These are phyloP conservation scores for Hydropsyche betteni DNA, from an alignment of 2,888 invertebrate genomes.

Conservation along the genomic window DNA sequence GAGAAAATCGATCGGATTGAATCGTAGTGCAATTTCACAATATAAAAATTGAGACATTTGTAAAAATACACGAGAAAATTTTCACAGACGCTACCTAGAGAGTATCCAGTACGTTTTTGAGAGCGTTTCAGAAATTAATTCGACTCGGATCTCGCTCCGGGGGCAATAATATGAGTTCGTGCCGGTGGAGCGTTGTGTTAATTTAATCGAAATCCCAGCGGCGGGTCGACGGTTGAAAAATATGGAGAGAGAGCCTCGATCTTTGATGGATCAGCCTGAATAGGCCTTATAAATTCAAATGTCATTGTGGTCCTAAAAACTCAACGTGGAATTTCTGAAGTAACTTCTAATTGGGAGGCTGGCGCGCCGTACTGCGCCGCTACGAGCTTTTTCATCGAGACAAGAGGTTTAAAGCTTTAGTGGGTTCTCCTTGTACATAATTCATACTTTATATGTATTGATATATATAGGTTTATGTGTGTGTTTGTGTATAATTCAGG, in stretches of 20 bases:
- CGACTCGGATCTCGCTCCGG: too few relatives aligned
- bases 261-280: conserved; percentile 28
- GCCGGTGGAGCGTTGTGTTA: conserved; percentile 12
- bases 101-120: too few relatives aligned
- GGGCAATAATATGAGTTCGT: neutral
- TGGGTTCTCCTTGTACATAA: conserved; percentile 31
- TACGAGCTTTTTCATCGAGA: conserved; percentile 27
- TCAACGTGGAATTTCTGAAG: conserved; percentile 31
- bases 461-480: neutral
- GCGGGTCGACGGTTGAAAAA: conserved; percentile 1
- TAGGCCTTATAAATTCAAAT: conserved; percentile 23
- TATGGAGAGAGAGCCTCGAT: conserved; percentile 4
- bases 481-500: conserved; percentile 29
- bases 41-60: too few relatives aligned
- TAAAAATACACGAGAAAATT: too few relatives aligned
- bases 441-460: conserved; percentile 4
- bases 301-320: conserved; percentile 24
- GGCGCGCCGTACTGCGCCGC: neutral
- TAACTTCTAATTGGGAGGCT: conserved; percentile 24
- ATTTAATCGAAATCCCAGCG: conserved; percentile 32
- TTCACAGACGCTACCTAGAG: too few relatives aligned
- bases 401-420: conserved; percentile 34
- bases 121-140: too few relatives aligned
- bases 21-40: too few relatives aligned
- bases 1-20: too few relatives aligned